Conservation (phyloP, 2,797 vertebrate species). For the Sciurus vulgaris region DNA sequence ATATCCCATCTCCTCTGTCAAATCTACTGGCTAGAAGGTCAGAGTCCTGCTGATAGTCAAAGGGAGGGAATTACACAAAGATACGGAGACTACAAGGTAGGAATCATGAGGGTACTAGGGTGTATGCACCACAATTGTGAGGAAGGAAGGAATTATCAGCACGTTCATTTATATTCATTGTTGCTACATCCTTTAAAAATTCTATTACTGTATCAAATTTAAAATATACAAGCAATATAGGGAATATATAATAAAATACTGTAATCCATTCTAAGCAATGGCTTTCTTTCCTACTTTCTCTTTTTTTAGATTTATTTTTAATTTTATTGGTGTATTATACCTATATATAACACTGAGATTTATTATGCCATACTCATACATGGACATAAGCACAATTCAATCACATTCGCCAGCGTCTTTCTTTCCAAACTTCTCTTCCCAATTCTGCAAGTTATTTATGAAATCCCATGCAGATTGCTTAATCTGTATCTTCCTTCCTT, state of each 20-base stretch:
- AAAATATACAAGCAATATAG: background rate
- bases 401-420: no score
- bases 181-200: background rate
- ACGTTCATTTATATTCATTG: background rate
- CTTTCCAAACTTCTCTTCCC: background rate
- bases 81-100: background rate
- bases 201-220: background rate
- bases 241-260: background rate
- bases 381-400: no score
- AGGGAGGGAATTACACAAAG: background rate
- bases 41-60: background rate
- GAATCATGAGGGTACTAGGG: background rate
- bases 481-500: background rate
- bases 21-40: background rate
- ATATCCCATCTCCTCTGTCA: background rate
- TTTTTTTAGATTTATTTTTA: background rate
- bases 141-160: constrained; percentile 3
- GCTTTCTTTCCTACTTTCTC: background rate
- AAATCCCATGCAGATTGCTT: background rate
- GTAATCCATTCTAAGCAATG: background rate
- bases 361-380: no score
- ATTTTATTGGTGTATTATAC: no score
- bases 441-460: background rate
- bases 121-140: background rate
- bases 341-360: no score